These are phyloP conservation scores for Taenioides sp. DNA, from an alignment of 2,797 vertebrate species.

Conservation along the genomic window DNA sequence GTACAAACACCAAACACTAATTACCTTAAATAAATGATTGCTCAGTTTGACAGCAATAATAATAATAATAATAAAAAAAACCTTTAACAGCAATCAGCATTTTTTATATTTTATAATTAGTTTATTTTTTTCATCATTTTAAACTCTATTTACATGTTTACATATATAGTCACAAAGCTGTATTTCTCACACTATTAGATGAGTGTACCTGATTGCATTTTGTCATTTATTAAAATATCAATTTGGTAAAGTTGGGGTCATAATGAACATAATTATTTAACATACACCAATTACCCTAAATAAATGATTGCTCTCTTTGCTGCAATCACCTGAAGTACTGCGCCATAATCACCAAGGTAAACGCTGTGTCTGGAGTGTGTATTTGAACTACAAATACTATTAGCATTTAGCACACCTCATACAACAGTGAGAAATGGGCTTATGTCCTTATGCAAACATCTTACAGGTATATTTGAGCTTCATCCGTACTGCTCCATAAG, in stretches of 20 bases:
- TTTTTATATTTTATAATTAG: no score
- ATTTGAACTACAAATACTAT: constrained; percentile 16
- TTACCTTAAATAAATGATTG: constrained; percentile 70
- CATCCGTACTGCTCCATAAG: background rate
- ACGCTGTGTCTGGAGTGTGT: constrained; percentile 23
- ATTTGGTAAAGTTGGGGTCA: constrained; percentile 67
- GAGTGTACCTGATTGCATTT: constrained; percentile 33
- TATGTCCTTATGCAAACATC: constrained; percentile 19
- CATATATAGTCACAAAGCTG: background rate
- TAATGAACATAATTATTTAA: constrained; percentile 69
- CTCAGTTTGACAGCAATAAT: constrained; percentile 28
- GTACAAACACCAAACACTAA: constrained; percentile 59
- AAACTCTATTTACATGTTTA: background rate
- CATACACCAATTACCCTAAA: constrained; percentile 70
- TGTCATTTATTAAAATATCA: constrained; percentile 53
- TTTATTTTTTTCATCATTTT: no score
- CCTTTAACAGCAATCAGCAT: constrained; percentile 39
- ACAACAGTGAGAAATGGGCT: constrained; percentile 9
- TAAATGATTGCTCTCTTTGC: constrained; percentile 62
- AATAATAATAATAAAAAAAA: no score
- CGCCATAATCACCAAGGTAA: constrained; percentile 55
- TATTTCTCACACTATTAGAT: background rate
- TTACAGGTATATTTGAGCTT: constrained; percentile 21
- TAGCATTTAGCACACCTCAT: constrained; percentile 36
- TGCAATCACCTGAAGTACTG: constrained; percentile 56